Evolutionary conservation across 2,888 invertebrate genomes (phyloP).

Genomic region (Pyrgus malvae): DNA sequence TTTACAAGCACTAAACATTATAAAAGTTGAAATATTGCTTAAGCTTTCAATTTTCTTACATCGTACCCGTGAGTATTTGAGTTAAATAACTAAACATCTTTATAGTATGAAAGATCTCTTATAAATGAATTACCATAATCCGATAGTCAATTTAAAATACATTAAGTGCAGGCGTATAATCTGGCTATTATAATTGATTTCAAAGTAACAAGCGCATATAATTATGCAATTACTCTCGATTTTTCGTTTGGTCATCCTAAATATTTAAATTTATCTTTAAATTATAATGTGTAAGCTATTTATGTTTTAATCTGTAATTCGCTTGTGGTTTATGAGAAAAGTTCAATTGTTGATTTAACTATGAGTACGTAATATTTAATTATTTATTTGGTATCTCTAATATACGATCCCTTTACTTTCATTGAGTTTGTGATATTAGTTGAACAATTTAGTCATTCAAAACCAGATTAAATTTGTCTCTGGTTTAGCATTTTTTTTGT

Average conservation of each 20-base stretch:
- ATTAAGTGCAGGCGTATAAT: slow-evolving; percentile 3
- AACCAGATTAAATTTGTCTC: background rate
- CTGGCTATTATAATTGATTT: background rate
- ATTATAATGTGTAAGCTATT: background rate
- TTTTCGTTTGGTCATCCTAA: background rate
- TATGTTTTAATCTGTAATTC: too few species aligned
- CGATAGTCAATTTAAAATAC: slow-evolving; percentile 5
- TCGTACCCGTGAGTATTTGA: too few species aligned
- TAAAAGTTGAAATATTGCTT: too few species aligned
- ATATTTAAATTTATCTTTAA: background rate
- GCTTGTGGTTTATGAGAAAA: too few species aligned
- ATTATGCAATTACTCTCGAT: background rate
- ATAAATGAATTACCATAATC: slow-evolving; percentile 9
- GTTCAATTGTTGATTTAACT: too few species aligned
- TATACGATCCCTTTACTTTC: background rate
- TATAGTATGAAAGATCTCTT: too few species aligned
- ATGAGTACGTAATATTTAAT: too few species aligned
- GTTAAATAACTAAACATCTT: too few species aligned
- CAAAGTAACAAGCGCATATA: background rate
- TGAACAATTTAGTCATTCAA: background rate
- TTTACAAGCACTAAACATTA: too few species aligned
- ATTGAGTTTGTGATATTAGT: background rate
- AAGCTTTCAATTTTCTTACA: too few species aligned
- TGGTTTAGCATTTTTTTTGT: slow-evolving; percentile 1
- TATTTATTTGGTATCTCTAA: background rate